These are phyloP conservation scores for Teleopsis dalmanni DNA, from an alignment of 1,140 invertebrate genomes.

Conservation along the genomic window DNA sequence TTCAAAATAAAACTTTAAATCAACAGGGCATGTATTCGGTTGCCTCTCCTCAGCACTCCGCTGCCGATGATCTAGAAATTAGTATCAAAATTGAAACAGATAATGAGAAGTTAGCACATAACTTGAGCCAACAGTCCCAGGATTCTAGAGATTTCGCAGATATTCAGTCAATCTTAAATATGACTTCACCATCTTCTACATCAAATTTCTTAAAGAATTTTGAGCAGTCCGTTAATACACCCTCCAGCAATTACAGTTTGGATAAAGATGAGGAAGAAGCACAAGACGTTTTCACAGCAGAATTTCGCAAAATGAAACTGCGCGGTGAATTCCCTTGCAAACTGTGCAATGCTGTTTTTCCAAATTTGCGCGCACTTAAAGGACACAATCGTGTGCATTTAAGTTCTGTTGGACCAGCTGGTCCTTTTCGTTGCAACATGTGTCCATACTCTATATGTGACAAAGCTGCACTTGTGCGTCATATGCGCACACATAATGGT, in stretches of 20 bases:
- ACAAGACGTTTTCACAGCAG: slow-evolving; percentile 70
- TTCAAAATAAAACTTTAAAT: slow-evolving; percentile 54
- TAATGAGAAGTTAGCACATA: background rate
- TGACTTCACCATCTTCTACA: slow-evolving; percentile 53
- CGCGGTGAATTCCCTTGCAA: slow-evolving; percentile 83
- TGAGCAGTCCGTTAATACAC: slow-evolving; percentile 38
- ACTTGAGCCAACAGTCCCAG: slow-evolving; percentile 11
- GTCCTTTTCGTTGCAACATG: slow-evolving; percentile 85
- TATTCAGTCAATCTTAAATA: slow-evolving; percentile 71
- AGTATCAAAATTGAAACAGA: slow-evolving; percentile 3
- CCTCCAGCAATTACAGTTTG: slow-evolving; percentile 36
- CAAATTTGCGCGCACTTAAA: slow-evolving; percentile 81
- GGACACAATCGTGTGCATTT: slow-evolving; percentile 79
- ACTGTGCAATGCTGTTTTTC: slow-evolving; percentile 73
- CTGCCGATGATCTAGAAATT: background rate
- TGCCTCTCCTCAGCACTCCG: slow-evolving; percentile 1
- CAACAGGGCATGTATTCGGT: slow-evolving; percentile 2
- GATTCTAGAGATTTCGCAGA: slow-evolving; percentile 69
- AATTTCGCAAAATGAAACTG: slow-evolving; percentile 76
- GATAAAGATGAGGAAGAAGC: slow-evolving; percentile 61
- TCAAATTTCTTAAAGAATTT: slow-evolving; percentile 39
- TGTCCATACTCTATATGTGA: slow-evolving; percentile 84
- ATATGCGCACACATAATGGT: slow-evolving; percentile 89
- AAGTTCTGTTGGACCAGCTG: slow-evolving; percentile 55
- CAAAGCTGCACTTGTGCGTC: slow-evolving; percentile 79